A percentile compares a stretch with the other conserved stretches of the same genome.
phyloP scores from a whole-genome alignment of 2,888 invertebrate species.

The Agriopis aurantiaria region DNA sequence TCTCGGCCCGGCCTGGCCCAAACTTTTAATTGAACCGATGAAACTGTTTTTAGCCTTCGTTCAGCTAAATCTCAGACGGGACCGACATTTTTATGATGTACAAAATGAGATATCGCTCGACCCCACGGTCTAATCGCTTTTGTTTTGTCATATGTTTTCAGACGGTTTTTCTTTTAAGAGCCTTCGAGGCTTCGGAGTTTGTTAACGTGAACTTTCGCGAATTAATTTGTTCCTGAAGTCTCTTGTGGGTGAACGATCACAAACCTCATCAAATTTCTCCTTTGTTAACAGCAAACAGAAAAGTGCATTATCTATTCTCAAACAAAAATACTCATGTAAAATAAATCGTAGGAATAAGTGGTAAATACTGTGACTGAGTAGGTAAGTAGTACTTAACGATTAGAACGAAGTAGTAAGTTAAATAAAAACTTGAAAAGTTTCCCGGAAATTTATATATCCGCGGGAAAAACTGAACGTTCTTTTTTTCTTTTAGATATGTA shows the following conservation, averaged over 20 bases:
- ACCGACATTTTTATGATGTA: constrained; percentile 41
- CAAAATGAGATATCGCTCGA: constrained; percentile 24
- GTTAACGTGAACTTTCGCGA: constrained; percentile 2
- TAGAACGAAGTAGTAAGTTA: too few relatives aligned
- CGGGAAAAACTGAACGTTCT: too few relatives aligned
- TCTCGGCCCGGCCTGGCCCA: constrained; percentile 36
- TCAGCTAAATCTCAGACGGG: constrained; percentile 50
- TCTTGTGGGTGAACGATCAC: neutral
- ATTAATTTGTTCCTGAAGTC: constrained; percentile 6
- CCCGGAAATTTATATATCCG: too few relatives aligned
- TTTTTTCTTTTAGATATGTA: too few relatives aligned
- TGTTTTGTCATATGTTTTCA: constrained; percentile 21
- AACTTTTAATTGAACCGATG: constrained; percentile 73
- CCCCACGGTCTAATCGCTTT: constrained; percentile 17
- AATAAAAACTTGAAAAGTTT: too few relatives aligned
- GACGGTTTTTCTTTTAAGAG: neutral
- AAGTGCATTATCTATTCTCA: too few relatives aligned
- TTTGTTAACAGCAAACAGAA: neutral
- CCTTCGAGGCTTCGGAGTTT: constrained; percentile 1
- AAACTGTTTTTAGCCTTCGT: constrained; percentile 56
- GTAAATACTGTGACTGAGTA: too few relatives aligned
- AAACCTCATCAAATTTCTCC: neutral
- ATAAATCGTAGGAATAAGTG: too few relatives aligned
- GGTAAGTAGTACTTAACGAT: too few relatives aligned
- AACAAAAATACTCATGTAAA: too few relatives aligned